Base-by-base conservation (phyloP, 2,888 invertebrate genomes). In the Xestoiulus laeticollis region DNA sequence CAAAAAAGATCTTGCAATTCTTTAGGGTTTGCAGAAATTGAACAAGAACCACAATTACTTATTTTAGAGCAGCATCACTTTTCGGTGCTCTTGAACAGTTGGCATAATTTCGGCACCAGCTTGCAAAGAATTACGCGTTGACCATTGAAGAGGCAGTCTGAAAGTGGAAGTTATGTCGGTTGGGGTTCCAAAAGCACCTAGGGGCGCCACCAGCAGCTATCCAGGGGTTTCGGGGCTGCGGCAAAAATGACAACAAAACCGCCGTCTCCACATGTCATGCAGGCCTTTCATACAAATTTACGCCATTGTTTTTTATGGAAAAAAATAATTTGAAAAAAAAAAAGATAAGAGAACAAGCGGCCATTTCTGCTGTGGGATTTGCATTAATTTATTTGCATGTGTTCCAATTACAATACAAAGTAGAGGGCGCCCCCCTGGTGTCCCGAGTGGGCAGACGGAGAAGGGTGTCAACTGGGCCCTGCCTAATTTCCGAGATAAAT, bases 381-480 rank as follows among this genome's bases (percentile, higher is more conserved):
- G 68, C 26, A 68, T 68, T 68, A 68, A 68, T 68, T 68, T 68
- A 68, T 68, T 68, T 68, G 68, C 68, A 68, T 68, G 68, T 68
- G 68, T 68, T 68, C 68, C 68, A 68, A 68, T 68, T 68, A 68
- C 68, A 68, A 68, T 68, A 68, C 26, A 68, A 26, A 68, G 68
- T 68, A 14, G 68, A 68, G 68, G 68, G 68, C 68, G 68, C 68
- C 68, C 68, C 68, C 68, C 26, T 68, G 59, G 59, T 26, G 26
- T 26, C 26, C 59, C n/a, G 26, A 68, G 68, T 68, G 68, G 68
- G 68, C 68, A 68, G 68, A 68, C 30, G 26, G 26, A 68, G 68
- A 68, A 68, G 68, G 68, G 68, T 68, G 68, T 68, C 68, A 68
- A 68, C 68, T 68, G 26, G n/a, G 68, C 68, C 68, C 68, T 26